Percentiles rank a stretch among this genome's conserved stretches.
These are phyloP conservation scores for Drosophila sordidapex DNA, from an alignment of 2,888 invertebrate genomes.

Conservation along the genomic window DNA sequence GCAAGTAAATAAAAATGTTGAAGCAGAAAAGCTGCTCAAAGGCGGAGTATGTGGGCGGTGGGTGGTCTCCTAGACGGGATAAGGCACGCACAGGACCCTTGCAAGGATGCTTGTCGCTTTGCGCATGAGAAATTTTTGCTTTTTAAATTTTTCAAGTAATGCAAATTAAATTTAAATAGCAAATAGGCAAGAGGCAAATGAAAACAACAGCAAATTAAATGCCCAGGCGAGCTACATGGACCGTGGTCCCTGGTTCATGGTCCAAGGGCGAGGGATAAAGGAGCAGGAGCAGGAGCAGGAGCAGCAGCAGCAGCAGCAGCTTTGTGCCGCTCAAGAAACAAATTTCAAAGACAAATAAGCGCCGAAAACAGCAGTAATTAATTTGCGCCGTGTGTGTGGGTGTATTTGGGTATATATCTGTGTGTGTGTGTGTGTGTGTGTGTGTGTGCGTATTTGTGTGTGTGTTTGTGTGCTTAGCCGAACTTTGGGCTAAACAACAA, in stretches of 20 bases:
- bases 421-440: slow-evolving; percentile 48
- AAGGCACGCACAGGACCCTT: slow-evolving; percentile 37
- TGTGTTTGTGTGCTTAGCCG: slow-evolving; percentile 38
- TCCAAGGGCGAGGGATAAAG: slow-evolving; percentile 12
- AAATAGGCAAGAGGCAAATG: slow-evolving; percentile 74
- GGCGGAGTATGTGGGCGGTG: slow-evolving; percentile 6
- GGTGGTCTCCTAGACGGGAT: slow-evolving; percentile 1
- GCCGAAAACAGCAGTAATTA: slow-evolving; percentile 81
- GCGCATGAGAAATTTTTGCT: slow-evolving; percentile 74
- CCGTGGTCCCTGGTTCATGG: slow-evolving; percentile 21
- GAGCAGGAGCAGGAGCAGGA: not conserved
- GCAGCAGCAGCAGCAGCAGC: slow-evolving; percentile 13
- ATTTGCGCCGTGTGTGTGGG: slow-evolving; percentile 67
- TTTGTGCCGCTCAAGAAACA: slow-evolving; percentile 69
- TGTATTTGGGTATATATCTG: slow-evolving; percentile 10
- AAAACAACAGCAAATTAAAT: slow-evolving; percentile 65
- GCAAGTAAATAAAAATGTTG: slow-evolving; percentile 78
- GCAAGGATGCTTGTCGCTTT: slow-evolving; percentile 51
- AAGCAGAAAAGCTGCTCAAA: slow-evolving; percentile 77
- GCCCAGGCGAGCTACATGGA: slow-evolving; percentile 34
- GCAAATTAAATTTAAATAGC: slow-evolving; percentile 81
- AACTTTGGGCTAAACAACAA: slow-evolving; percentile 48
- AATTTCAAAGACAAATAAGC: slow-evolving; percentile 82
- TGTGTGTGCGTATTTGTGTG: slow-evolving; percentile 26
- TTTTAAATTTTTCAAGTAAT: slow-evolving; percentile 81